Conservation (phyloP, 2,797 vertebrate genomes). For the Lutjanus argentimaculatus region DNA sequence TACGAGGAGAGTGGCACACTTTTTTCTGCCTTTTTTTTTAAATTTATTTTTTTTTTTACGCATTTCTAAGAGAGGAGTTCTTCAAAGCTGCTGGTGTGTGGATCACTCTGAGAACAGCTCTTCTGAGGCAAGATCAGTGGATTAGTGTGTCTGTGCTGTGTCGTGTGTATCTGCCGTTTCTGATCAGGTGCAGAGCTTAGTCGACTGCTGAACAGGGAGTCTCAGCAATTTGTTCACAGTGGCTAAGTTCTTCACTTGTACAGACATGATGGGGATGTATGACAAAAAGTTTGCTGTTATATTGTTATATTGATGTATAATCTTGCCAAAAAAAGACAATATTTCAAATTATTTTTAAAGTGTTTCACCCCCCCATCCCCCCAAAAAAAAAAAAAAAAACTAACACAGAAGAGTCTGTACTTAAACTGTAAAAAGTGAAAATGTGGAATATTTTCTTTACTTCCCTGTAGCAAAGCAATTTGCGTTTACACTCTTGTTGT, state of each 20-base stretch:
- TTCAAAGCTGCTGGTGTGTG: background rate
- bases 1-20: background rate
- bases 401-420: background rate
- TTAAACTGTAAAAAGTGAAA: background rate
- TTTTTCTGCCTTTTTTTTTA: background rate
- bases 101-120: background rate
- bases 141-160: slow-evolving; percentile 10
- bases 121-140: slow-evolving; percentile 26
- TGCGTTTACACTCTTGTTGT: background rate
- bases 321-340: background rate
- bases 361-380: too few relatives aligned
- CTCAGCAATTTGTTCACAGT: slow-evolving; percentile 74
- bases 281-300: background rate
- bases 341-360: background rate
- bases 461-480: background rate
- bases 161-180: slow-evolving; percentile 26
- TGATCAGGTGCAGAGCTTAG: slow-evolving; percentile 77
- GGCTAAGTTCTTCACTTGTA: slow-evolving; percentile 75
- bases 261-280: slow-evolving; percentile 34
- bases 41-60: background rate
- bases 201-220: slow-evolving; percentile 72
- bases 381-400: too few relatives aligned
- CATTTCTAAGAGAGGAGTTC: slow-evolving; percentile 1
- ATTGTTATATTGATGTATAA: background rate
- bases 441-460: background rate